A percentile compares a stretch with the other conserved stretches of the same genome.
Evolutionary conservation across 2,797 vertebrate genomes (phyloP).

Genomic region (Macropus fuliginosus): DNA sequence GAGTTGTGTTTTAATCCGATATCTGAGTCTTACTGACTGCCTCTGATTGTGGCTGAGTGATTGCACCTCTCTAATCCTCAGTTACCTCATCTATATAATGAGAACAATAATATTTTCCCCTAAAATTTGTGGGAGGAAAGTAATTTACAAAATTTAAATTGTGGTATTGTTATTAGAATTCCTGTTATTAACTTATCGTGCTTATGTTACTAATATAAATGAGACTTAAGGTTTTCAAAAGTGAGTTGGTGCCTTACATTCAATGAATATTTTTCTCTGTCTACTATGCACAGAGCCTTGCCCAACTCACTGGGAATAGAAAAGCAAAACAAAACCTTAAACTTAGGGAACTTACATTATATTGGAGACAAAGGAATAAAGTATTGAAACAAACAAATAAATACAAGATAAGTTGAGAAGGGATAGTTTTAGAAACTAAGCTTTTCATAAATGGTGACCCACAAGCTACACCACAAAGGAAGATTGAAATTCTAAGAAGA

Average conservation of each 20-base stretch:
- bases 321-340: neutral
- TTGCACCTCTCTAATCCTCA: neutral
- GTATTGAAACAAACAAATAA: neutral
- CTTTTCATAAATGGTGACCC: neutral
- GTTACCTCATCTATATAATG: neutral
- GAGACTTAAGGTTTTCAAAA: neutral
- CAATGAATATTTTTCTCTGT: neutral
- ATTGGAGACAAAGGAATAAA: neutral
- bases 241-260: neutral
- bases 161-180: neutral
- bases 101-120: neutral
- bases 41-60: neutral
- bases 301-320: neutral
- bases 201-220: neutral
- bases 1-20: neutral
- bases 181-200: neutral
- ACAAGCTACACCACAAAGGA: neutral
- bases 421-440: neutral
- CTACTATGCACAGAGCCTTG: neutral
- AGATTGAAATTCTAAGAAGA: neutral
- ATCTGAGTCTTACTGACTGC: neutral
- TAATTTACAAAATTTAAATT: neutral
- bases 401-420: neutral
- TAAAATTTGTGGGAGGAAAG: neutral
- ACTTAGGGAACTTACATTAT: neutral